Evolutionary conservation across 2,797 vertebrate genomes (phyloP), one percentile per base, ranked within the genome.

Genomic region (Aplochiton taeniatus): DNA sequence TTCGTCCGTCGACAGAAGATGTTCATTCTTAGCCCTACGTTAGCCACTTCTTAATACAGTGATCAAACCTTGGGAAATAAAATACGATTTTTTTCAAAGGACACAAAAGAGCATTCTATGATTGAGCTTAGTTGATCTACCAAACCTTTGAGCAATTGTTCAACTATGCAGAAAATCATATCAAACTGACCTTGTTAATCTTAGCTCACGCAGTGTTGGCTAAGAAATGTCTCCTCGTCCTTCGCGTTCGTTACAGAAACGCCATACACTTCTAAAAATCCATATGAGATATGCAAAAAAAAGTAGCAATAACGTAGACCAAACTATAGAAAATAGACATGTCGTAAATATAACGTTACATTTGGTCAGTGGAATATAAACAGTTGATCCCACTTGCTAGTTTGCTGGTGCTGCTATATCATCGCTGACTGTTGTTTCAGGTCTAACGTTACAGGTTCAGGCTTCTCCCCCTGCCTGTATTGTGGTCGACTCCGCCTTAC

Each of bases 151-250:
- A 31, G 31, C 31, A 31, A 31, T 31, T 31, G 31, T 31, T 31
- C 3, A 31, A 31, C 31, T 31, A 31, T 2, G 31, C 57, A 20
- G 5, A 74, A 83, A 44, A 48, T 16, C 54, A 60, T 77, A 59
- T 70, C 61, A 89, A 87, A 88, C 89, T 90, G 89, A 90, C 89
- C 89, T 90, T 90, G 89, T 88, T 90, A 83, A 84, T 31, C 31
- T 83, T 85, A 84, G 89, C 88, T 88, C 86, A 81, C 83, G 31
- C 31, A 31, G 31, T 31, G 82, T 84, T 83, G 85, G 89, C 89
- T 83, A 77, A 75, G 81, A 75, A 62, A 77, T 49, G 81, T 79
- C 81, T 84, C 83, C 81, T 83, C 84, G 69, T 47, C 16, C 58
- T 60, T 59, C 44, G 17, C 57, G 14, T 57, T 41, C 20, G 9